phyloP scores from a whole-genome alignment of 64 coral and sea anemone species.

The Acropora yongei region DNA sequence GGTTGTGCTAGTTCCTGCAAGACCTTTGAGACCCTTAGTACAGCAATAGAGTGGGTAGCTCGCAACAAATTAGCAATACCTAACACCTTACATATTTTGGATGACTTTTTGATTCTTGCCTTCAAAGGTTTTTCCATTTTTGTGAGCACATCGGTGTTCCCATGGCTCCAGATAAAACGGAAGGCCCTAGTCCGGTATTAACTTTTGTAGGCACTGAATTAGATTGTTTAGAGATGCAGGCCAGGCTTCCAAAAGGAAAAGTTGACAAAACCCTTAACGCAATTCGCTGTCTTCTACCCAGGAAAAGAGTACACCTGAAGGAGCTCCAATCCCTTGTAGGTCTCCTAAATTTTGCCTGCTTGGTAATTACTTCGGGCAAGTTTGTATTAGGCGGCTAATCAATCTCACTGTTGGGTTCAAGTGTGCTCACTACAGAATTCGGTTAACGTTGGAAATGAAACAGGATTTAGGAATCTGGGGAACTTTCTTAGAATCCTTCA shows the following conservation, averaged over 20 bases:
- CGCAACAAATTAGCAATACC: slow-evolving; percentile 1
- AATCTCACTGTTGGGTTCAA: background rate
- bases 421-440: background rate
- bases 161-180: slow-evolving; percentile 16
- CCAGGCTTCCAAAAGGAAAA: slow-evolving; percentile 6
- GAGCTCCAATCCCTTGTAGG: slow-evolving; percentile 21
- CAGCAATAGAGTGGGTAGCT: slow-evolving; percentile 35
- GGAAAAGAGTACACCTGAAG: background rate
- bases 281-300: background rate
- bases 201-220: slow-evolving; percentile 42
- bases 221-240: background rate
- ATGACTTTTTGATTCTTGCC: slow-evolving; percentile 43
- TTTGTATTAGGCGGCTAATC: background rate
- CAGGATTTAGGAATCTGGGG: background rate
- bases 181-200: background rate
- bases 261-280: background rate
- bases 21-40: slow-evolving; percentile 26
- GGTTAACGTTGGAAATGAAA: background rate
- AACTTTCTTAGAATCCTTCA: background rate
- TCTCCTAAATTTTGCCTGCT: slow-evolving; percentile 21
- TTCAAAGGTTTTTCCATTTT: background rate
- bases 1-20: slow-evolving; percentile 61
- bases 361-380: background rate
- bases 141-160: background rate
- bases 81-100: slow-evolving; percentile 22